Evolutionary conservation across 1,140 invertebrate species (phyloP).

Genomic region (Archegozetes longisetosus): DNA sequence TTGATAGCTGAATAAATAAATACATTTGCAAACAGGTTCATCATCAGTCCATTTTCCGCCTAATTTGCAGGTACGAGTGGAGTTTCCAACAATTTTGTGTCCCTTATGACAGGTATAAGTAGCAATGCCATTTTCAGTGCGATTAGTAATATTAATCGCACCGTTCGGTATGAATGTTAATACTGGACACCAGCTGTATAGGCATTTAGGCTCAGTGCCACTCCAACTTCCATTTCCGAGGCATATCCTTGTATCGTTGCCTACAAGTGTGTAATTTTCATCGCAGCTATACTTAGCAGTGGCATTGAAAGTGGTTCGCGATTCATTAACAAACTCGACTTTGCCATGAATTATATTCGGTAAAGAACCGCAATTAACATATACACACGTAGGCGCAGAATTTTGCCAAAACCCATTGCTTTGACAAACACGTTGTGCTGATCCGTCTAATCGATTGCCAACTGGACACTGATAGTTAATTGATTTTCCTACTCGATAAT

Average conservation of each 20-base stretch:
- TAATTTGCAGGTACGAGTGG: constrained; percentile 20
- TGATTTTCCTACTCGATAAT: constrained; percentile 46
- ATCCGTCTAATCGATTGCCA: constrained; percentile 63
- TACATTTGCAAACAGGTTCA: constrained; percentile 24
- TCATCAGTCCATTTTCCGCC: constrained; percentile 24
- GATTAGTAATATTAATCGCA: constrained; percentile 57
- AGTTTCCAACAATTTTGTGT: constrained; percentile 56
- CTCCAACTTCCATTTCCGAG: constrained; percentile 71
- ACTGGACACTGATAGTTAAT: constrained; percentile 63
- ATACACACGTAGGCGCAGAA: constrained; percentile 44
- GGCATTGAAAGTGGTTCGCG: constrained; percentile 57
- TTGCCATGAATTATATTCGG: constrained; percentile 51
- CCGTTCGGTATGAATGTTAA: constrained; percentile 59
- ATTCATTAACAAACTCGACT: constrained; percentile 43
- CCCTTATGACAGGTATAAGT: constrained; percentile 63
- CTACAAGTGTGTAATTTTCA: constrained; percentile 62
- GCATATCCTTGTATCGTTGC: constrained; percentile 37
- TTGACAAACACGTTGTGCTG: constrained; percentile 31
- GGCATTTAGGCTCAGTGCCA: constrained; percentile 59
- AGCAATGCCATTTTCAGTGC: constrained; percentile 22
- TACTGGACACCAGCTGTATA: constrained; percentile 50
- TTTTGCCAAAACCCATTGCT: constrained; percentile 33
- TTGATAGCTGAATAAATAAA: background rate
- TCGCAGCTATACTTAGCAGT: constrained; percentile 57
- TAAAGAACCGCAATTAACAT: constrained; percentile 61